These are phyloP conservation scores for Phaonia tiefii DNA, from an alignment of 2,888 invertebrate species.

Conservation along the genomic window DNA sequence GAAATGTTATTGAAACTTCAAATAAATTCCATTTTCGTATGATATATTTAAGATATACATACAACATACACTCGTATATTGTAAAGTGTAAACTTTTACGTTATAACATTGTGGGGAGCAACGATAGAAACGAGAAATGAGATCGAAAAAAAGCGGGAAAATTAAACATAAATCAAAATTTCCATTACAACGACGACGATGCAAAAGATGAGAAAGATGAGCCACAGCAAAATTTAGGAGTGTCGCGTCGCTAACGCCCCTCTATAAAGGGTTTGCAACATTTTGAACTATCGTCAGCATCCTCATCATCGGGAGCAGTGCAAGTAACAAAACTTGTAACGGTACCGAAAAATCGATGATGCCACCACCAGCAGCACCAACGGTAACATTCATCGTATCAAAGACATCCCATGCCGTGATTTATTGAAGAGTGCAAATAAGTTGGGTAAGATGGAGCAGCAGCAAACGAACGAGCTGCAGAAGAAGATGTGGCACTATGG, in stretches of 20 bases:
- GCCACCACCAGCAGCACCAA: neutral
- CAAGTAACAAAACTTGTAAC: slow-evolving; percentile 51
- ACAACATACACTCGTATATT: slow-evolving; percentile 34
- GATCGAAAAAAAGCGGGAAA: slow-evolving; percentile 42
- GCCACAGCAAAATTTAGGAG: slow-evolving; percentile 68
- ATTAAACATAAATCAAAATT: slow-evolving; percentile 78
- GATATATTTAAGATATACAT: slow-evolving; percentile 50
- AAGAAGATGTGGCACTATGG: slow-evolving; percentile 62
- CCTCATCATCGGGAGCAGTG: neutral
- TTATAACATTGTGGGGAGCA: slow-evolving; percentile 71
- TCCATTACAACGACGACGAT: slow-evolving; percentile 76
- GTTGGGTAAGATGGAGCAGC: slow-evolving; percentile 48
- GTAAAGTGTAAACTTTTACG: slow-evolving; percentile 76
- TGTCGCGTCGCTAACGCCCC: neutral
- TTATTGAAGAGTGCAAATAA: slow-evolving; percentile 72
- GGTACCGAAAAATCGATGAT: slow-evolving; percentile 40
- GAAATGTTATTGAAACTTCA: slow-evolving; percentile 65
- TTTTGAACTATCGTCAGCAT: slow-evolving; percentile 55
- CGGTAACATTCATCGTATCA: slow-evolving; percentile 71
- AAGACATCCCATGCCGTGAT: slow-evolving; percentile 79
- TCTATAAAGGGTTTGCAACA: slow-evolving; percentile 35
- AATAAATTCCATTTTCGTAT: slow-evolving; percentile 65
- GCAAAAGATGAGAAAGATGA: slow-evolving; percentile 60
- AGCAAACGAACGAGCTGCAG: slow-evolving; percentile 52
- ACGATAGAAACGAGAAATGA: slow-evolving; percentile 41